Conservation (phyloP, 2,113 vertebrate species). For the Cavia aperea region DNA sequence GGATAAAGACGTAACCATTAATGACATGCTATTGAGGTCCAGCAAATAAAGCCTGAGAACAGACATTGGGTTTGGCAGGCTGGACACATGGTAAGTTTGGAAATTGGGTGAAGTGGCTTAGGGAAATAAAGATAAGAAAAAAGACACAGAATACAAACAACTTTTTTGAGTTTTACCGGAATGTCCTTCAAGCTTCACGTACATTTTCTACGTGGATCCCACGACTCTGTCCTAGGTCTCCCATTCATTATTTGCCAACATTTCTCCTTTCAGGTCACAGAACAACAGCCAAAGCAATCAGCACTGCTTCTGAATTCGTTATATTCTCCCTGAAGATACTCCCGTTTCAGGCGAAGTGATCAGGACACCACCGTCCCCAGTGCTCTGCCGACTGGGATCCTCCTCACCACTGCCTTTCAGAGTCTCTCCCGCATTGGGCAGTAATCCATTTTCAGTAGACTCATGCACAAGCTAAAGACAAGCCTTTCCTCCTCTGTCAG, state of each 20-base stretch:
- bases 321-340: neutral
- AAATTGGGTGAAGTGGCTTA: neutral
- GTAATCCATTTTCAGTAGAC: neutral
- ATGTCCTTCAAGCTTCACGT: neutral
- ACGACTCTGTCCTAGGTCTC: neutral
- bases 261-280: neutral
- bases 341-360: neutral
- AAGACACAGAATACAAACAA: neutral
- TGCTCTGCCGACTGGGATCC: neutral
- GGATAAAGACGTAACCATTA: neutral
- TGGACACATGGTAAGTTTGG: neutral
- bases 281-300: neutral
- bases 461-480: neutral
- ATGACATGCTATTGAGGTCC: neutral
- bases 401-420: neutral
- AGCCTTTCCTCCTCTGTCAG: neutral
- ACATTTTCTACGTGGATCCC: neutral
- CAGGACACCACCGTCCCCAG: neutral
- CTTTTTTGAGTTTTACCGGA: neutral
- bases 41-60: neutral
- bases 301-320: neutral
- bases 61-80: neutral
- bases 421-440: neutral
- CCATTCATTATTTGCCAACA: neutral
- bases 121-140: neutral